phyloP scores from a whole-genome alignment of 2,797 vertebrate species.

The Tinamus major region DNA sequence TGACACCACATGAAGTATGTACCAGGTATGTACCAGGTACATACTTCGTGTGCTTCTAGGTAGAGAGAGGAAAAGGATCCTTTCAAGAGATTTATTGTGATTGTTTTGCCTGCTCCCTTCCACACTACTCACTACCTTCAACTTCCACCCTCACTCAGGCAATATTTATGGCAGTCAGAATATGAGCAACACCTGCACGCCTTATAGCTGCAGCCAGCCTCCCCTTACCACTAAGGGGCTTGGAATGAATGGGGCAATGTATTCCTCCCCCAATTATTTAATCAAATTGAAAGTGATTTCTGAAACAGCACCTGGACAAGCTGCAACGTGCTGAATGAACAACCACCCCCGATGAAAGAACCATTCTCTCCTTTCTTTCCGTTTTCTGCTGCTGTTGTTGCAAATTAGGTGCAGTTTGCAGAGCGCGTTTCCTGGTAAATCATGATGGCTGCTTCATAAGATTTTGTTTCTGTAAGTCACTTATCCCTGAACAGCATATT shows the following conservation, averaged over 20 bases:
- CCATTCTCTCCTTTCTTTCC: not conserved
- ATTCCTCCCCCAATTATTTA: not conserved
- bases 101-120: not conserved
- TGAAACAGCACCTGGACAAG: constrained; percentile 17
- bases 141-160: not conserved
- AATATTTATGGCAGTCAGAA: not conserved
- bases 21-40: not conserved
- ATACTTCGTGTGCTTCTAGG: not conserved
- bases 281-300: constrained; percentile 20
- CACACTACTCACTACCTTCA: not conserved
- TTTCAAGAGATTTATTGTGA: not conserved
- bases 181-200: not conserved
- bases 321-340: not conserved
- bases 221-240: not conserved
- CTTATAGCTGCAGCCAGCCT: not conserved
- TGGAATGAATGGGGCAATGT: not conserved
- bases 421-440: not conserved
- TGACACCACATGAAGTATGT: not conserved
- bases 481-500: not conserved
- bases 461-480: not conserved
- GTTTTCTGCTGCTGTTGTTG: not conserved
- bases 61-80: not conserved
- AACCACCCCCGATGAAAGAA: not conserved
- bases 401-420: not conserved
- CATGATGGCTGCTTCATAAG: not conserved